Conservation (phyloP, 2,797 vertebrate genomes). For the Hemibagrus guttatus region DNA sequence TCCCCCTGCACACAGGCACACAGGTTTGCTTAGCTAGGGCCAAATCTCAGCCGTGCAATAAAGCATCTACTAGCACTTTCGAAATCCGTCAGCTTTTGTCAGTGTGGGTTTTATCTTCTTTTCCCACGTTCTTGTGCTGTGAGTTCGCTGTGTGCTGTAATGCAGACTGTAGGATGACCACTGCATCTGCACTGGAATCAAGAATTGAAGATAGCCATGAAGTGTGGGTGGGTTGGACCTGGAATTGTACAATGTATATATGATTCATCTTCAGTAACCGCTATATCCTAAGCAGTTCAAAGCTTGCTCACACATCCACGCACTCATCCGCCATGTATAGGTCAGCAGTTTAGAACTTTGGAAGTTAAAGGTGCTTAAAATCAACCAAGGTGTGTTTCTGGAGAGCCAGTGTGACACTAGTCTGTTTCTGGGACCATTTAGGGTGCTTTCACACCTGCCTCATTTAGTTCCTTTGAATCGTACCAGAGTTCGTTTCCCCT, state of each 20-base stretch:
- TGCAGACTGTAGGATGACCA: not conserved
- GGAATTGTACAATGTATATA: not conserved
- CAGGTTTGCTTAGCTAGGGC: not conserved
- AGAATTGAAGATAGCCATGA: not conserved
- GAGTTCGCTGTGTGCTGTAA: not conserved
- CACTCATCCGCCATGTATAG: not conserved
- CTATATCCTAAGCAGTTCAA: not conserved
- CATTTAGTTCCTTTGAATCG: too few relatives aligned
- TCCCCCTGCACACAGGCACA: too few relatives aligned
- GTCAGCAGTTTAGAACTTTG: not conserved
- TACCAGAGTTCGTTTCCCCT: too few relatives aligned
- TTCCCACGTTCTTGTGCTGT: not conserved
- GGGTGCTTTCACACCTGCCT: too few relatives aligned
- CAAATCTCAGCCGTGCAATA: not conserved
- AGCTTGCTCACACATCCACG: not conserved
- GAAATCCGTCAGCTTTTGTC: constrained; percentile 6
- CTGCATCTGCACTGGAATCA: not conserved
- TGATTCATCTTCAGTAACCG: not conserved
- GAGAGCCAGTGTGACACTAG: not conserved
- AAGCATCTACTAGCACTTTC: not conserved
- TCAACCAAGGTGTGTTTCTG: too few relatives aligned
- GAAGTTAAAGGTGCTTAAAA: not conserved
- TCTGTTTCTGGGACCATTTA: not conserved
- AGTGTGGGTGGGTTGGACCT: not conserved
- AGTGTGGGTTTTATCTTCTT: not conserved